Base-by-base conservation (phyloP, 2,113 vertebrate species). In the Oenanthe melanoleuca region DNA sequence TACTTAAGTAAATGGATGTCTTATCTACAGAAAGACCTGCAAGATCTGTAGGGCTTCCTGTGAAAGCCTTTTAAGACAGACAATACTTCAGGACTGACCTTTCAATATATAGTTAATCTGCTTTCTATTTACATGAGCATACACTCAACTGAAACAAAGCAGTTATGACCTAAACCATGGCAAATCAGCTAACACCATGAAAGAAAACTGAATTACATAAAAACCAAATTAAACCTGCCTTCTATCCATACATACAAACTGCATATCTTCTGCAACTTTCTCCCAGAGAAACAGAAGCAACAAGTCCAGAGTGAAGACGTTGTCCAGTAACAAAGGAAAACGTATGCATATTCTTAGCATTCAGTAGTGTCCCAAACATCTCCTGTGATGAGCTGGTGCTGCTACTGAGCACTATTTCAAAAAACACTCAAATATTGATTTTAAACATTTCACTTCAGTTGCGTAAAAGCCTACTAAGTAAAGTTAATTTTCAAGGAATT, bases 351-450 rank as follows among this genome's bases (percentile, higher is more conserved):
- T 83, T 38, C 55, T 89, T 56, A 81, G 73, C 40, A 79, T 22
- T 59, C 1, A 8, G 17, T 6, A 50, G 26, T 55, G 33, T 64
- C 34, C 24, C 28, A 61, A 89, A 20, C 69, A 73, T 69, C 40
- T 92, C 44, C 31, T 31, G 55, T 89, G 66, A 92, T 86, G 69
- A 95, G 65, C 45, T 93, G 52, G 57, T 92, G 85, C 92, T 96
- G 80, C 81, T 93, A 75, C 72, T 74, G 4, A 95, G 50, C 85
- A 90, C 71, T 83, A 80, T 91, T 95, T 88, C 82, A 95, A 88
- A 94, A 97, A 97, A 78, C 45, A 93, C 72, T 96, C 82, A 89
- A 95, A 95, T 96, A 97, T 95, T 94, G 92, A 97, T 97, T 98
- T 96, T 92, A 97, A 97, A 94, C 92, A 92, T 93, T 97, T 98